phyloP scores from a whole-genome alignment of 2,113 vertebrate species.

The Pangasianodon hypophthalmus region DNA sequence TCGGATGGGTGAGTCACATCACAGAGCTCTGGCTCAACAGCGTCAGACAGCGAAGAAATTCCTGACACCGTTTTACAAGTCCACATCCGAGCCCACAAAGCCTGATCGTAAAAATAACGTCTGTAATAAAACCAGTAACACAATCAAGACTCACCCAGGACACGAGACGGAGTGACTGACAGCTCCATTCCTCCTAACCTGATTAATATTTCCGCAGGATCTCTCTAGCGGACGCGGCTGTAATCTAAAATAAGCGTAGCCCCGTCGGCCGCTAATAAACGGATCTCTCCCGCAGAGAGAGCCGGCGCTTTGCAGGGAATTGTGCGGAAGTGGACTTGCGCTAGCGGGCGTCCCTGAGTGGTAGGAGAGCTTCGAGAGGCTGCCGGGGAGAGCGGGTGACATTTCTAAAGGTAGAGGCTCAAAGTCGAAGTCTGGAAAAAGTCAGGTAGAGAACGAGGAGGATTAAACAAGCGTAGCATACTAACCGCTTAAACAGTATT shows the following conservation, averaged over 20 bases:
- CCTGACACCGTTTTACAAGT: neutral
- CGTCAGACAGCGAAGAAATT: neutral
- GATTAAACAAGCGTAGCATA: neutral
- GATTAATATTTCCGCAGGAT: constrained; percentile 69
- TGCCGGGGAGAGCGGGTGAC: neutral
- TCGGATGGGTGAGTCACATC: constrained; percentile 35
- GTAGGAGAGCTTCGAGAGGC: neutral
- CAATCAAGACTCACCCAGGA: constrained; percentile 40
- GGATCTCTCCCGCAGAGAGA: constrained; percentile 36
- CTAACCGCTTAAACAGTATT: neutral
- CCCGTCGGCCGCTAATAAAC: constrained; percentile 49
- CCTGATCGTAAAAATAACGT: neutral
- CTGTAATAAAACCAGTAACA: constrained; percentile 28
- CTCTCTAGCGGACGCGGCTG: constrained; percentile 50
- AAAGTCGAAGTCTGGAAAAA: constrained; percentile 15
- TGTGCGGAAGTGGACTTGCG: constrained; percentile 38
- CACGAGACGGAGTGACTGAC: constrained; percentile 63
- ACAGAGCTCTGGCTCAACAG: neutral
- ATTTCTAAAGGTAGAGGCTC: constrained; percentile 5
- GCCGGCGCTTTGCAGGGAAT: neutral
- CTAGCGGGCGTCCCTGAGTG: neutral
- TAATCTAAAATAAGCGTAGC: constrained; percentile 65
- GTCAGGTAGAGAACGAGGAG: neutral
- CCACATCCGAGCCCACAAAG: neutral
- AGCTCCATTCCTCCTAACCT: constrained; percentile 65